Evolutionary conservation across 2,888 invertebrate genomes (phyloP).

Genomic region (Rotaria sp.): DNA sequence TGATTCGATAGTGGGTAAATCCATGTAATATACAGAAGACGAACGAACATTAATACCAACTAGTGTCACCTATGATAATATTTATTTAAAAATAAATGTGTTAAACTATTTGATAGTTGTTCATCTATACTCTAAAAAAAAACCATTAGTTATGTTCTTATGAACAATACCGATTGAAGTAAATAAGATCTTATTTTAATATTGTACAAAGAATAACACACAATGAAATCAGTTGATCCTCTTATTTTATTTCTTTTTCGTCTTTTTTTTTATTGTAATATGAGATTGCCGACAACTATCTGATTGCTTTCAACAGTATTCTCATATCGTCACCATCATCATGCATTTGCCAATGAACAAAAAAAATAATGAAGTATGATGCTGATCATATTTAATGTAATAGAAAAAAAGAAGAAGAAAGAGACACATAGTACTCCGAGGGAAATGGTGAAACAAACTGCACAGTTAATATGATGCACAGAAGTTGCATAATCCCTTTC

Average conservation of each 20-base stretch:
- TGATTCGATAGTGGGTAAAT: conserved; percentile 12
- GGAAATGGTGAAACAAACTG: background rate
- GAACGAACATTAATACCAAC: background rate
- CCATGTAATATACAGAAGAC: background rate
- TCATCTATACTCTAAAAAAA: too few relatives aligned
- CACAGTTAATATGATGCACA: background rate
- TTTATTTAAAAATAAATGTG: too few relatives aligned
- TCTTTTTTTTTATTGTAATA: background rate
- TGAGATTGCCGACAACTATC: conserved; percentile 17
- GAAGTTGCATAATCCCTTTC: background rate
- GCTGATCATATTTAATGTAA: background rate
- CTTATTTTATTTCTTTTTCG: background rate
- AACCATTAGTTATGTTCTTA: too few relatives aligned
- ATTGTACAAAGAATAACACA: background rate
- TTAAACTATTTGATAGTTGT: too few relatives aligned
- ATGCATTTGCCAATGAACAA: background rate
- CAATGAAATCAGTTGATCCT: background rate
- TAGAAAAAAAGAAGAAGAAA: background rate
- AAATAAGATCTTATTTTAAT: background rate
- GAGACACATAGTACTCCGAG: background rate
- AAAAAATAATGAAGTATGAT: background rate
- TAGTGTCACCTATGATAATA: background rate
- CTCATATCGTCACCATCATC: background rate
- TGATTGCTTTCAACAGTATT: background rate
- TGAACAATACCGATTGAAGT: background rate